phyloP scores from a whole-genome alignment of 2,113 vertebrate genomes.

The Malurus cyaneus region DNA sequence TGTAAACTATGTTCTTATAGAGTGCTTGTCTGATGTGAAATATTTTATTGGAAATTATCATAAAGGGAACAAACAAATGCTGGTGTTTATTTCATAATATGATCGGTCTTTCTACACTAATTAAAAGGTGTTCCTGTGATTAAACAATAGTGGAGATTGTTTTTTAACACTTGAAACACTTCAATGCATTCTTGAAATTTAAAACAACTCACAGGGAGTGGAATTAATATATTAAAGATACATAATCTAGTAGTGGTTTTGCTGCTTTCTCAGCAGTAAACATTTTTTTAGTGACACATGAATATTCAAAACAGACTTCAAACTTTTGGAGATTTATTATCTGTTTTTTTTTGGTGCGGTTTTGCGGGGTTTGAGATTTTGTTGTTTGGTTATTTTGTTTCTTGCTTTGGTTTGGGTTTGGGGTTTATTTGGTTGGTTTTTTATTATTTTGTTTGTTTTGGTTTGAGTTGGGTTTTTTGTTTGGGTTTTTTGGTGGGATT shows the following conservation, averaged over 20 bases:
- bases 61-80: not conserved
- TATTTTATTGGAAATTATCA: not conserved
- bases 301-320: not conserved
- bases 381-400: too few relatives aligned
- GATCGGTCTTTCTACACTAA: not conserved
- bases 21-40: not conserved
- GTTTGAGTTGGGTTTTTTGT: too few relatives aligned
- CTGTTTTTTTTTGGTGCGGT: fast-evolving
- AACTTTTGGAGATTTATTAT: not conserved
- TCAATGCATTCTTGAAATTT: not conserved
- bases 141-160: not conserved
- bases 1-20: not conserved
- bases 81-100: not conserved
- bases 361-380: too few relatives aligned
- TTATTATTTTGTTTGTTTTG: too few relatives aligned
- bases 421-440: not conserved
- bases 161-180: not conserved
- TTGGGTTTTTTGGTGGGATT: too few relatives aligned
- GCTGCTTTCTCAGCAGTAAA: not conserved
- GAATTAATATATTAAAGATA: not conserved
- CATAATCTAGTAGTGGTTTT: not conserved
- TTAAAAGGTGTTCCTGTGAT: not conserved
- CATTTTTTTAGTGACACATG: not conserved
- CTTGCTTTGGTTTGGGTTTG: too few relatives aligned
- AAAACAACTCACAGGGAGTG: not conserved